phyloP scores from a whole-genome alignment of 2,113 vertebrate genomes.

The Synchiropus splendidus region DNA sequence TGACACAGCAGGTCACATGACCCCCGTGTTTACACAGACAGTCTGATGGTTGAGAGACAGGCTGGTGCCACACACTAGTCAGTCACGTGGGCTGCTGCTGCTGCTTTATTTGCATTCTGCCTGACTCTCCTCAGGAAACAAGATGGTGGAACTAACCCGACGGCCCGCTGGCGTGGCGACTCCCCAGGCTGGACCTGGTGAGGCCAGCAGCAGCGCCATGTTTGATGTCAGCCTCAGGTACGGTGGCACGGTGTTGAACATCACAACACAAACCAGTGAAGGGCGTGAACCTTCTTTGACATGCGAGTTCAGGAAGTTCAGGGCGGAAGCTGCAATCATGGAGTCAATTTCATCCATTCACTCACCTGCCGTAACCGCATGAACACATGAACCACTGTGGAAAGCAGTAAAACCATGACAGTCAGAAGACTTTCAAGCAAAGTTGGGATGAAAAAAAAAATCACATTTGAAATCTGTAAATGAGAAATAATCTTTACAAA shows the following conservation, averaged over 20 bases:
- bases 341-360: too few species aligned
- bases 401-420: too few species aligned
- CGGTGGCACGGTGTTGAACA: neutral
- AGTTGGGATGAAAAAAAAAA: too few species aligned
- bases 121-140: constrained; percentile 35
- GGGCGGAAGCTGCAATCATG: too few species aligned
- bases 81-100: neutral
- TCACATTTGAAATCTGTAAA: too few species aligned
- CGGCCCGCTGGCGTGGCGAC: constrained; percentile 19
- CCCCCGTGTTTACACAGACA: constrained; percentile 56
- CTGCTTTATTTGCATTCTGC: constrained; percentile 7
- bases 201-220: constrained; percentile 26
- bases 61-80: constrained; percentile 12
- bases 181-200: constrained; percentile 64
- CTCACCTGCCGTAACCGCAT: too few species aligned
- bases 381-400: too few species aligned
- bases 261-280: neutral
- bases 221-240: constrained; percentile 45
- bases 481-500: too few species aligned
- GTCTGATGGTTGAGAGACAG: constrained; percentile 42
- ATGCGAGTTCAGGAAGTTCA: too few species aligned
- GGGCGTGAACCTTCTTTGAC: neutral
- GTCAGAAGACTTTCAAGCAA: too few species aligned
- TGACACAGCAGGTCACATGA: constrained; percentile 47
- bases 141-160: constrained; percentile 63